phyloP scores from a whole-genome alignment of 2,888 invertebrate genomes.

The Drepana falcataria region DNA sequence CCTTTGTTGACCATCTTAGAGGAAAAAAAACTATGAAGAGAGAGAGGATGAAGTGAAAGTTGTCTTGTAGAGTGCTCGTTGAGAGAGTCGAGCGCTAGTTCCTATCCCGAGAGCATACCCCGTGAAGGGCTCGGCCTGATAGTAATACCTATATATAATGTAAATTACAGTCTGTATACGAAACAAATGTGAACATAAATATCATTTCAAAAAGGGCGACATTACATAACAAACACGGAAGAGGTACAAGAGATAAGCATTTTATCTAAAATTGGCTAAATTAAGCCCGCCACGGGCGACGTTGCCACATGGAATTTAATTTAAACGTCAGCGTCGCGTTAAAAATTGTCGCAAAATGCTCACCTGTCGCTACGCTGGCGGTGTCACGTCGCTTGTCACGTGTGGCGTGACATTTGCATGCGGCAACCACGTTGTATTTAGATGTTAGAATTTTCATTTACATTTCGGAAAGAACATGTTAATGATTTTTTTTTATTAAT shows the following conservation, averaged over 20 bases:
- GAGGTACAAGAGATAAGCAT: conserved; percentile 53
- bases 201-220: too few species aligned
- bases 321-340: conserved; percentile 61
- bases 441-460: conserved; percentile 6
- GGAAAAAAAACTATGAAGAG: too few species aligned
- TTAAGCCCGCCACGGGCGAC: conserved; percentile 43
- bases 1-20: too few species aligned
- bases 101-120: too few species aligned
- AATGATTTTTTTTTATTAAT: neutral
- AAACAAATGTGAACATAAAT: too few species aligned
- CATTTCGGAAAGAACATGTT: neutral
- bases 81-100: too few species aligned
- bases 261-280: conserved; percentile 63
- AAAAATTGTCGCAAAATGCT: conserved; percentile 60
- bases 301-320: conserved; percentile 56
- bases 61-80: too few species aligned
- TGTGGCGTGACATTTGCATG: conserved; percentile 16
- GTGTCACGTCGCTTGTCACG: conserved; percentile 14
- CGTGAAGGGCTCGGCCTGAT: too few species aligned
- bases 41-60: too few species aligned
- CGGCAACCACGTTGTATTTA: conserved; percentile 12
- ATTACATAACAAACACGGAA: conserved; percentile 9
- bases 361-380: conserved; percentile 50
- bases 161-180: too few species aligned
- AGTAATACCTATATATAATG: too few species aligned